phyloP scores from a whole-genome alignment of 2,888 invertebrate species.

The Hymenopus coronatus region DNA sequence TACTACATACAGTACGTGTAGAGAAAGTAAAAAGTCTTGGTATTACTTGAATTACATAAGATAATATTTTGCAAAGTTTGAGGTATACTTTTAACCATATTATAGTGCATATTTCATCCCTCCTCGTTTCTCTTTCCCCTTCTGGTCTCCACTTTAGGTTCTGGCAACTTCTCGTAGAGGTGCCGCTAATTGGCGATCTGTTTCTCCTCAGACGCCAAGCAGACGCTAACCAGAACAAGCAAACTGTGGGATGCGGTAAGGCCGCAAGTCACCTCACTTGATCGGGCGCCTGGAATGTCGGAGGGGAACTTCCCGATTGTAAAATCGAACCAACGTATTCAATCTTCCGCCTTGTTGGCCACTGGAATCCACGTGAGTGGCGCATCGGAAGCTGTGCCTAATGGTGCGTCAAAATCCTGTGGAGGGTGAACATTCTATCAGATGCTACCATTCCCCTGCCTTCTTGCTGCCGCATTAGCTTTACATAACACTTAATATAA shows the following conservation, averaged over 20 bases:
- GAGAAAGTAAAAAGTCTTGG: no score
- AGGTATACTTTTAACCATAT: no score
- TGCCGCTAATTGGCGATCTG: not conserved
- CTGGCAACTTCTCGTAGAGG: not conserved
- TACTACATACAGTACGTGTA: no score
- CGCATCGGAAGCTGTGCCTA: not conserved
- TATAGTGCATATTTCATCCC: no score
- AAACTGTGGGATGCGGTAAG: not conserved
- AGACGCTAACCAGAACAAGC: not conserved
- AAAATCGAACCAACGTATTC: slow-evolving; percentile 7
- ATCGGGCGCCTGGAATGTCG: slow-evolving; percentile 13
- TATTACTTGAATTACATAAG: no score
- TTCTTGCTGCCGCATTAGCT: not conserved
- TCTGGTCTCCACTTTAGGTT: no score
- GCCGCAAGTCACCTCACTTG: slow-evolving; percentile 7
- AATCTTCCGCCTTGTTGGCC: slow-evolving; percentile 12
- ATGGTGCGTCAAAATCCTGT: not conserved
- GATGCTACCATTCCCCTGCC: not conserved
- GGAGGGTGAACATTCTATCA: not conserved
- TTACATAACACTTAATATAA: no score
- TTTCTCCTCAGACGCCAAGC: not conserved
- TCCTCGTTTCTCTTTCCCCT: no score
- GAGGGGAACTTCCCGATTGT: not conserved
- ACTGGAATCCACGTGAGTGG: not conserved
- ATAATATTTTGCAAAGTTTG: no score